Conservation (phyloP, 2,113 vertebrate species). For the Cavia porcellus region DNA sequence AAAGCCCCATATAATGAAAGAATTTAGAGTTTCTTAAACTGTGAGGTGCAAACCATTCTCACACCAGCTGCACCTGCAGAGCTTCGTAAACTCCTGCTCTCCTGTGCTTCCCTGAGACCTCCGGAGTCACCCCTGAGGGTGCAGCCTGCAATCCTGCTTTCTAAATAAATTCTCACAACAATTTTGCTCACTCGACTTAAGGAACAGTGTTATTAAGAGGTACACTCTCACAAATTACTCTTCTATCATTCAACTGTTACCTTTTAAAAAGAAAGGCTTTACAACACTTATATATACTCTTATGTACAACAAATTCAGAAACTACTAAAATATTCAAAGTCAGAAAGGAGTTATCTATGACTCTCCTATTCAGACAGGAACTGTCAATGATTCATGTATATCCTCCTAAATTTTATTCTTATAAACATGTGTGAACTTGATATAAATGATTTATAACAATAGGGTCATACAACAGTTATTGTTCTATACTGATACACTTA, state of each 20-base stretch:
- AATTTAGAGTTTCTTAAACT: background rate
- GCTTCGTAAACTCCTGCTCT: background rate
- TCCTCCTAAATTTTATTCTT: background rate
- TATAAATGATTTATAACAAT: background rate
- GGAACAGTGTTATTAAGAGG: background rate
- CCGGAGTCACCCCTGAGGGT: background rate
- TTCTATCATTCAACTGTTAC: background rate
- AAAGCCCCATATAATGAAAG: background rate
- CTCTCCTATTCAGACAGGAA: background rate
- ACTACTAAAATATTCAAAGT: slow-evolving; percentile 32
- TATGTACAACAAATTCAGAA: background rate
- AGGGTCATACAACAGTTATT: background rate
- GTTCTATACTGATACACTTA: background rate
- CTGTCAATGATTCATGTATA: background rate
- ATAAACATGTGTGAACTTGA: background rate
- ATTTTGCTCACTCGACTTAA: background rate
- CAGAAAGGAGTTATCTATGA: background rate
- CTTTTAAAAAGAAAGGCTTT: background rate
- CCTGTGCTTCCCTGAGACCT: rapidly evolving
- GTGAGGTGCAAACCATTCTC: background rate
- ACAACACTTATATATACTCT: background rate
- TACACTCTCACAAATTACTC: background rate
- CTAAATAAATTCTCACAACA: background rate
- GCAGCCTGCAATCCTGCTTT: background rate
- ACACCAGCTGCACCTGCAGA: background rate